Conservation (phyloP, 1,140 invertebrate species). For the Notospermus geniculatus region DNA sequence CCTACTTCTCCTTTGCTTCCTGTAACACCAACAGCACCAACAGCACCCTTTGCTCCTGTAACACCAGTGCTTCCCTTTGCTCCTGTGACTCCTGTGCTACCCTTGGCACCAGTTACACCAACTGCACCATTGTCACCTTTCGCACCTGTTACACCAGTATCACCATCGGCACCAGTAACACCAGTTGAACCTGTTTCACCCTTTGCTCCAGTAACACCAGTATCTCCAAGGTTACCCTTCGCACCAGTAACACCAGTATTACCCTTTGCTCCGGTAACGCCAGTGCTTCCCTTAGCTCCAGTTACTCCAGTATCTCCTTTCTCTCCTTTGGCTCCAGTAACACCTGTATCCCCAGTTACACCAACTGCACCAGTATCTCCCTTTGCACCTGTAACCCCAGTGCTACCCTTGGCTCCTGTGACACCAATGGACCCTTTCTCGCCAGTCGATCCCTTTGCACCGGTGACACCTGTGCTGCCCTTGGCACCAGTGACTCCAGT, state of each 20-base stretch:
- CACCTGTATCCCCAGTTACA: conserved; percentile 8
- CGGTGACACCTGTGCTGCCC: conserved; percentile 10
- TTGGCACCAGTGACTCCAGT: conserved; percentile 13
- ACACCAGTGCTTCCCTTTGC: not conserved
- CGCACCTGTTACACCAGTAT: conserved; percentile 8
- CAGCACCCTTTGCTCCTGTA: conserved; percentile 3
- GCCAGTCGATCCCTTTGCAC: not conserved
- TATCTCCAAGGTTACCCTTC: conserved; percentile 8
- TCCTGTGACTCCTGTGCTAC: conserved; percentile 6
- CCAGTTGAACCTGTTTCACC: conserved; percentile 14
- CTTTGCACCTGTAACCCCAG: not conserved
- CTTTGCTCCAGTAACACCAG: conserved; percentile 15
- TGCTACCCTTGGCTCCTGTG: conserved; percentile 3
- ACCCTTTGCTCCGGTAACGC: conserved; percentile 12
- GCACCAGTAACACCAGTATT: conserved; percentile 17
- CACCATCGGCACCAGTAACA: conserved; percentile 11
- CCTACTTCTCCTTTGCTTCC: conserved; percentile 8
- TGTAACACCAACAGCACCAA: conserved; percentile 8
- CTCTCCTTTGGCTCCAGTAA: conserved; percentile 10
- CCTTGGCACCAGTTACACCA: conserved; percentile 7
- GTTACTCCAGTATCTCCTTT: conserved; percentile 11
- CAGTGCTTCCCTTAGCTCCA: conserved; percentile 10
- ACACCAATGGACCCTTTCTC: conserved; percentile 1
- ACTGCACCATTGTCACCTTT: conserved; percentile 1
- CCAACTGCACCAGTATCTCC: conserved; percentile 14